Percentiles rank a stretch among this genome's conserved stretches.
These are phyloP conservation scores for Galaxias olidus DNA, from an alignment of 2,797 vertebrate genomes.

Conservation along the genomic window DNA sequence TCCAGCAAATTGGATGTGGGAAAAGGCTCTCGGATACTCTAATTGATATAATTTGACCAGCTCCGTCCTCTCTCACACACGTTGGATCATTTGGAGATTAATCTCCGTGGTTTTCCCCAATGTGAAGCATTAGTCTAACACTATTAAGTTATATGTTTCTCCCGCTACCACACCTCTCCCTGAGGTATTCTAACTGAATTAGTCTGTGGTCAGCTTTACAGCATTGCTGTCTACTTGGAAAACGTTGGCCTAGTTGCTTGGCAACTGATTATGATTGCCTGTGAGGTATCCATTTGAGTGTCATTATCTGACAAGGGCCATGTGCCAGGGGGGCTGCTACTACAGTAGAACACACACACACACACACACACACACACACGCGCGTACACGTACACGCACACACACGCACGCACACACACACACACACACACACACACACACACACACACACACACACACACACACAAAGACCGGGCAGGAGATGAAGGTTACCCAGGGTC, in stretches of 20 bases:
- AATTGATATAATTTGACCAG: background rate
- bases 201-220: conserved; percentile 42
- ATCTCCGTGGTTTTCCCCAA: background rate
- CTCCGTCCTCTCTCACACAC: background rate
- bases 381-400: background rate
- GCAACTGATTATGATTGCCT: conserved; percentile 75
- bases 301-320: conserved; percentile 67
- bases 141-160: conserved; percentile 4
- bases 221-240: conserved; percentile 34
- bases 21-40: too few species aligned
- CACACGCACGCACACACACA: background rate
- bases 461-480: conserved; percentile 15
- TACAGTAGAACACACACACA: background rate
- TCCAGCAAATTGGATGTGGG: too few species aligned
- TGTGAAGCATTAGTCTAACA: conserved; percentile 2
- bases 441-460: background rate
- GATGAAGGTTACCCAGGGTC: conserved; percentile 30
- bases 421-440: background rate
- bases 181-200: conserved; percentile 39
- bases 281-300: conserved; percentile 79
- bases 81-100: background rate
- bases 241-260: conserved; percentile 58
- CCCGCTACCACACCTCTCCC: background rate
- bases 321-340: conserved; percentile 38
- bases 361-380: background rate